Evolutionary conservation across 2,888 invertebrate species (phyloP).

Genomic region (Chymomyza procnemis): DNA sequence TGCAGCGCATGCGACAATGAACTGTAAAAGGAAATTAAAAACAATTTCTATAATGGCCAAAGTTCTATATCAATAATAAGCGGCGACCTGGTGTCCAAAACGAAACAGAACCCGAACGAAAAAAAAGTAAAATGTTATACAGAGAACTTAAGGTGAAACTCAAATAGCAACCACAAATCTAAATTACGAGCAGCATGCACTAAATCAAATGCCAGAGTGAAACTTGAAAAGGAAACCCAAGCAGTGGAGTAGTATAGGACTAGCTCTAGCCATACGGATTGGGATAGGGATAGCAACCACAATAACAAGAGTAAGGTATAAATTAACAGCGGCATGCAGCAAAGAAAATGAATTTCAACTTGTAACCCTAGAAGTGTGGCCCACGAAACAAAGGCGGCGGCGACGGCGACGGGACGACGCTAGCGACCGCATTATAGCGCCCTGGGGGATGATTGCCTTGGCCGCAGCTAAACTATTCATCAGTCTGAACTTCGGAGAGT

Average conservation of each 20-base stretch:
- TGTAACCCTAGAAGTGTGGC: slow-evolving; percentile 55
- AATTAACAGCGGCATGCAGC: slow-evolving; percentile 59
- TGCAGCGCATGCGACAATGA: slow-evolving; percentile 21
- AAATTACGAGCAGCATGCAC: slow-evolving; percentile 60
- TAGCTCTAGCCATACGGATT: slow-evolving; percentile 22
- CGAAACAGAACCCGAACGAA: neutral
- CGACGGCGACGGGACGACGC: slow-evolving; percentile 19
- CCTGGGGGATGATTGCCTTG: slow-evolving; percentile 61
- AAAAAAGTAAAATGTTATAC: neutral
- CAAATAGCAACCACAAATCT: slow-evolving; percentile 61
- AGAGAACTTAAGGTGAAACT: slow-evolving; percentile 27
- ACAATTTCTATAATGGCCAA: slow-evolving; percentile 17
- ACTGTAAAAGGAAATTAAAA: slow-evolving; percentile 56
- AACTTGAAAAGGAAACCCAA: slow-evolving; percentile 59
- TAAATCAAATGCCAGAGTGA: slow-evolving; percentile 58
- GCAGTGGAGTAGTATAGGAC: neutral
- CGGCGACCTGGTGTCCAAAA: neutral
- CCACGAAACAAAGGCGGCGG: slow-evolving; percentile 14
- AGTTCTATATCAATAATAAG: neutral
- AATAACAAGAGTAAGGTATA: slow-evolving; percentile 50
- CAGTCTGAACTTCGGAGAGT: neutral
- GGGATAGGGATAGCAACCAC: slow-evolving; percentile 40
- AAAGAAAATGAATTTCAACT: slow-evolving; percentile 49
- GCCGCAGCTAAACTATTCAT: slow-evolving; percentile 21
- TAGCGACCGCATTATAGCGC: slow-evolving; percentile 65